These are phyloP conservation scores for Drosophila robusta DNA, from an alignment of 2,888 invertebrate genomes.

Conservation along the genomic window DNA sequence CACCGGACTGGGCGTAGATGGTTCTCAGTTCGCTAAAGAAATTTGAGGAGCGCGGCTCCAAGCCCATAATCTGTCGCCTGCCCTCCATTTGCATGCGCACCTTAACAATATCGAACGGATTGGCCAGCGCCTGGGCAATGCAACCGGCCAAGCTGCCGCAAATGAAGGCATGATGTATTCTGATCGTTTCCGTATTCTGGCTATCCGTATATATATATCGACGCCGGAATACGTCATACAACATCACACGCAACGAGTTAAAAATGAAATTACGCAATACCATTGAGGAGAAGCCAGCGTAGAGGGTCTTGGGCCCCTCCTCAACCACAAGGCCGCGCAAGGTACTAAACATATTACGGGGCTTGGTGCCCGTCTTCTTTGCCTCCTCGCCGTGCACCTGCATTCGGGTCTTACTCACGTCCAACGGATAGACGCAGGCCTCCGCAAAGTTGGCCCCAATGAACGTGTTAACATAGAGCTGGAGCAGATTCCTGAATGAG, in stretches of 20 bases:
- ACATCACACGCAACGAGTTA: slow-evolving; percentile 56
- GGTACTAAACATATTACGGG: slow-evolving; percentile 26
- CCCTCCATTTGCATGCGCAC: slow-evolving; percentile 60
- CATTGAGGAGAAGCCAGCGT: slow-evolving; percentile 60
- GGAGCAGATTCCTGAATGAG: slow-evolving; percentile 9
- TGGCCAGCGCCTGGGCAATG: slow-evolving; percentile 54
- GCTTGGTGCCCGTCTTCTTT: slow-evolving; percentile 25
- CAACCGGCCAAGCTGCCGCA: slow-evolving; percentile 53
- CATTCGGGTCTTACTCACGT: slow-evolving; percentile 58
- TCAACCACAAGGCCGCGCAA: slow-evolving; percentile 16
- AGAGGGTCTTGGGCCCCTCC: slow-evolving; percentile 42
- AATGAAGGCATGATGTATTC: slow-evolving; percentile 33
- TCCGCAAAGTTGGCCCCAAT: slow-evolving; percentile 59
- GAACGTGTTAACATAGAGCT: slow-evolving; percentile 57
- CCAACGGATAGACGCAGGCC: slow-evolving; percentile 41
- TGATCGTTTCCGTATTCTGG: slow-evolving; percentile 11
- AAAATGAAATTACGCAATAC: slow-evolving; percentile 56
- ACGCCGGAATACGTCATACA: slow-evolving; percentile 59
- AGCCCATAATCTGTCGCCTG: slow-evolving; percentile 26
- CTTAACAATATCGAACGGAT: slow-evolving; percentile 62
- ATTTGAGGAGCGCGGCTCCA: slow-evolving; percentile 26
- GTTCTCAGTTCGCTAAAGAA: slow-evolving; percentile 6
- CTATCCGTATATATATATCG: slow-evolving; percentile 21
- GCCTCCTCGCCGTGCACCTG: slow-evolving; percentile 55
- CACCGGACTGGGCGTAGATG: slow-evolving; percentile 31